A percentile compares a stretch with the other conserved stretches of the same genome.
Evolutionary conservation across 2,797 vertebrate genomes (phyloP).

Genomic region (Enoplosus armatus): DNA sequence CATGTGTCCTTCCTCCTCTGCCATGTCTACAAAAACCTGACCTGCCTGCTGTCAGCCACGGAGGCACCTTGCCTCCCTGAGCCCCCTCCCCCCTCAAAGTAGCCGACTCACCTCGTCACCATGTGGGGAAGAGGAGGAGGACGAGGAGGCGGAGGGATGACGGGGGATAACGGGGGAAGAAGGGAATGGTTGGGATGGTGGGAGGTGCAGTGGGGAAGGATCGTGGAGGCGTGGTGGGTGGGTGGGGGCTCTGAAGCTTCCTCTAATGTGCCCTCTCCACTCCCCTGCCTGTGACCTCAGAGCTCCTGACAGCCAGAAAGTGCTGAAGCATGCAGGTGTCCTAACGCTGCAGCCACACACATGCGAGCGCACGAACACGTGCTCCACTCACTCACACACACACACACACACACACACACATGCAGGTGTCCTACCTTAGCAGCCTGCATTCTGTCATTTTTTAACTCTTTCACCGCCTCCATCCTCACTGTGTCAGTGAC

Average conservation of each 20-base stretch:
- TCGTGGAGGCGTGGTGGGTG: constrained; percentile 35
- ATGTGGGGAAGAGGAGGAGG: constrained; percentile 28
- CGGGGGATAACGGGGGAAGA: constrained; percentile 32
- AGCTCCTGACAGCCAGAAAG: constrained; percentile 76
- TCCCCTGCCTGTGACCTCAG: constrained; percentile 78
- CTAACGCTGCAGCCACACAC: constrained; percentile 60
- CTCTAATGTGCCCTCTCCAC: constrained; percentile 71
- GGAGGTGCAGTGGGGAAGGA: constrained; percentile 6
- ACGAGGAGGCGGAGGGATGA: constrained; percentile 41
- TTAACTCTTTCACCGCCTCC: constrained; percentile 45
- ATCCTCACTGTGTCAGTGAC: constrained; percentile 2
- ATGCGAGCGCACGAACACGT: constrained; percentile 19
- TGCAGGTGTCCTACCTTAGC: constrained; percentile 60
- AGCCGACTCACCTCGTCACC: constrained; percentile 67
- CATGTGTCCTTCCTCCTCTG: constrained; percentile 62
- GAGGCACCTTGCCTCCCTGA: constrained; percentile 63
- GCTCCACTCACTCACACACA: constrained; percentile 23
- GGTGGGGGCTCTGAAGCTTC: constrained; percentile 67
- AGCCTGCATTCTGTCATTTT: constrained; percentile 36
- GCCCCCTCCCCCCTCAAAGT: constrained; percentile 24
- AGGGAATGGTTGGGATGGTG: constrained; percentile 11
- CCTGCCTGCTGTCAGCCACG: constrained; percentile 74
- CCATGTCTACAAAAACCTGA: constrained; percentile 65
- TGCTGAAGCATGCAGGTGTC: constrained; percentile 83
- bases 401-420: constrained; percentile 32